A percentile compares a stretch with the other conserved stretches of the same genome.
These are phyloP conservation scores for Leptopilina drosophilae DNA, from an alignment of 2,888 invertebrate species.

Conservation along the genomic window DNA sequence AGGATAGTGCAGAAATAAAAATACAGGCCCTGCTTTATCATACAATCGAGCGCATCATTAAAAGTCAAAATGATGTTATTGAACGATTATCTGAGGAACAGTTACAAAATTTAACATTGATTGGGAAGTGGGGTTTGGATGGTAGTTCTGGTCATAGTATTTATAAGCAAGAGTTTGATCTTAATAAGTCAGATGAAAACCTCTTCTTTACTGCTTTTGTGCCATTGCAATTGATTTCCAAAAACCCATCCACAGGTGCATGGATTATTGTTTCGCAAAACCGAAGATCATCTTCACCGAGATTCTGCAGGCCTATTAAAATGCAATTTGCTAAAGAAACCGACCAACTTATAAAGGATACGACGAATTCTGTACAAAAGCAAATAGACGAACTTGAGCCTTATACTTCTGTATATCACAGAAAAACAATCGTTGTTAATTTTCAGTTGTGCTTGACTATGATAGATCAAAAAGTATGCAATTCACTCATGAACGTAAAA, in stretches of 20 bases:
- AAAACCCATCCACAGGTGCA: neutral
- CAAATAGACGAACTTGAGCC: no score
- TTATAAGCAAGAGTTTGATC: slow-evolving; percentile 18
- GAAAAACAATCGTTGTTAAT: no score
- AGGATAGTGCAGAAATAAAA: no score
- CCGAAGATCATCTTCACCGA: slow-evolving; percentile 19
- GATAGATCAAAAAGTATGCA: no score
- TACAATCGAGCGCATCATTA: neutral
- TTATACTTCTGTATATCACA: no score
- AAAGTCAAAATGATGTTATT: slow-evolving; percentile 27
- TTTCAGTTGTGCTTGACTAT: no score
- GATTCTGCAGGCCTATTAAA: slow-evolving; percentile 19
- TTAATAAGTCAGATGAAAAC: slow-evolving; percentile 10
- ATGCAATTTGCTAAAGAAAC: neutral
- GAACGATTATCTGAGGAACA: slow-evolving; percentile 30
- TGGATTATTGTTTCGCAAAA: slow-evolving; percentile 6
- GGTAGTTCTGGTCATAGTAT: neutral
- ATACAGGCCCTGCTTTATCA: no score
- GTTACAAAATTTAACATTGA: slow-evolving; percentile 26
- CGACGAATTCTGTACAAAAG: no score
- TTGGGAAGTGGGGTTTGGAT: neutral
- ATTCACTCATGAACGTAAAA: no score
- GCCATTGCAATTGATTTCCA: slow-evolving; percentile 7
- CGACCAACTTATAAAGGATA: no score
- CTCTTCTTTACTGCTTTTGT: slow-evolving; percentile 20